These are phyloP conservation scores for Hypercompe scribonia DNA, from an alignment of 2,888 invertebrate genomes.

Conservation along the genomic window DNA sequence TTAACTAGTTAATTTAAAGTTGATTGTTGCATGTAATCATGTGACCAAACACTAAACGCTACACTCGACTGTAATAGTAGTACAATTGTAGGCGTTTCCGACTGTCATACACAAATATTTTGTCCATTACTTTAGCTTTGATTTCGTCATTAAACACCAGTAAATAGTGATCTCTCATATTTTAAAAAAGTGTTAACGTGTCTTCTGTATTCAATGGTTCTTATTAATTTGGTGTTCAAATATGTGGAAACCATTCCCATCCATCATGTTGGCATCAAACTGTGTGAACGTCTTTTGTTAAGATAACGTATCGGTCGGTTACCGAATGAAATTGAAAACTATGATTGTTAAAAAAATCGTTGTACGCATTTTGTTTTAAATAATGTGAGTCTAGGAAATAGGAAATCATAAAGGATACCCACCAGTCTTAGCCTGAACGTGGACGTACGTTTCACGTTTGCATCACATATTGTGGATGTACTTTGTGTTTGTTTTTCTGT, in stretches of 20 bases:
- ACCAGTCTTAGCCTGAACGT: no score
- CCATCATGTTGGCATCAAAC: conserved; percentile 54
- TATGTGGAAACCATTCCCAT: conserved; percentile 57
- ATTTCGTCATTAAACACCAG: conserved; percentile 59
- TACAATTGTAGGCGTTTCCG: conserved; percentile 32
- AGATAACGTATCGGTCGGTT: conserved; percentile 55
- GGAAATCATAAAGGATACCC: no score
- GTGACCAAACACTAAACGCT: conserved; percentile 28
- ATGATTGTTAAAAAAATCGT: conserved; percentile 24
- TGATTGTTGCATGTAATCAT: conserved; percentile 43
- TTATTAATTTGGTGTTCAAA: conserved; percentile 45
- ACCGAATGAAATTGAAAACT: conserved; percentile 43
- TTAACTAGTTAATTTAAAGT: conserved; percentile 45
- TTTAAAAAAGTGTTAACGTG: conserved; percentile 21
- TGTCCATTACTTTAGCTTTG: conserved; percentile 58
- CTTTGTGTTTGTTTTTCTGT: no score
- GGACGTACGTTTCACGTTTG: no score
- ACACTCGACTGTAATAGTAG: conserved; percentile 22
- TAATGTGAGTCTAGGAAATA: conserved; percentile 6
- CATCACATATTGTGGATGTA: no score
- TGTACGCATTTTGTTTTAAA: conserved; percentile 18
- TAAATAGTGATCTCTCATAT: conserved; percentile 43
- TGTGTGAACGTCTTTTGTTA: conserved; percentile 54
- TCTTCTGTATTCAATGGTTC: conserved; percentile 23
- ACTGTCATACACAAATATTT: conserved; percentile 37